Percentiles rank a stretch among this genome's conserved stretches.
Evolutionary conservation across 2,113 vertebrate species (phyloP).

Genomic region (Naja naja): DNA sequence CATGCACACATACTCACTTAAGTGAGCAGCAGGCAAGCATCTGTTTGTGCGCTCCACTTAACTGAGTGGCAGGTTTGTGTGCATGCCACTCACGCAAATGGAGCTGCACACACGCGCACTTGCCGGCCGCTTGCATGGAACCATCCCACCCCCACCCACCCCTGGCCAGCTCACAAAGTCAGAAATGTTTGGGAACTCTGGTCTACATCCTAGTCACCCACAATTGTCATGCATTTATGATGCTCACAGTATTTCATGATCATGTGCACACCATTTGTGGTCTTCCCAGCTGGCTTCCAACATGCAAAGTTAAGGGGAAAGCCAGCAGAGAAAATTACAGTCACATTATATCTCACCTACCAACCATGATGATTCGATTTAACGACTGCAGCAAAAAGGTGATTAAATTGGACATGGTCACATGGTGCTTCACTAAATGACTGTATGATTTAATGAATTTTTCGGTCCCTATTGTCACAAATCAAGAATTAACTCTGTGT

Average conservation of each 20-base stretch:
- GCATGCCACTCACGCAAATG: too few relatives aligned
- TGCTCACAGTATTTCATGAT: neutral
- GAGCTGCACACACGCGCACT: too few relatives aligned
- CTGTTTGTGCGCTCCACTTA: too few relatives aligned
- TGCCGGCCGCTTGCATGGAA: too few relatives aligned
- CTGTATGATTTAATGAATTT: neutral
- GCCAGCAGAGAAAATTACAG: neutral
- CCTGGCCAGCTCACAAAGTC: too few relatives aligned
- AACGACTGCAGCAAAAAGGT: neutral
- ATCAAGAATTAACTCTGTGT: neutral
- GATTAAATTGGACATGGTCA: neutral
- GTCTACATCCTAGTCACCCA: neutral
- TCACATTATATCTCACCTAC: too few relatives aligned
- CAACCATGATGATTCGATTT: neutral
- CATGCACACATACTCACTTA: too few relatives aligned
- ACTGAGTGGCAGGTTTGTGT: too few relatives aligned
- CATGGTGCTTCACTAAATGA: neutral
- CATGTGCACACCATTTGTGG: neutral
- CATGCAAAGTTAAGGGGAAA: neutral
- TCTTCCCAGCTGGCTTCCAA: neutral
- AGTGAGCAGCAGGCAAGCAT: too few relatives aligned
- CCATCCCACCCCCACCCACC: too few relatives aligned
- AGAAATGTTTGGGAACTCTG: too few relatives aligned
- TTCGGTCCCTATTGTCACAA: neutral
- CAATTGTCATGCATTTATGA: neutral